Base-by-base conservation (phyloP, 2,113 vertebrate species). In the Sebastes fasciatus region DNA sequence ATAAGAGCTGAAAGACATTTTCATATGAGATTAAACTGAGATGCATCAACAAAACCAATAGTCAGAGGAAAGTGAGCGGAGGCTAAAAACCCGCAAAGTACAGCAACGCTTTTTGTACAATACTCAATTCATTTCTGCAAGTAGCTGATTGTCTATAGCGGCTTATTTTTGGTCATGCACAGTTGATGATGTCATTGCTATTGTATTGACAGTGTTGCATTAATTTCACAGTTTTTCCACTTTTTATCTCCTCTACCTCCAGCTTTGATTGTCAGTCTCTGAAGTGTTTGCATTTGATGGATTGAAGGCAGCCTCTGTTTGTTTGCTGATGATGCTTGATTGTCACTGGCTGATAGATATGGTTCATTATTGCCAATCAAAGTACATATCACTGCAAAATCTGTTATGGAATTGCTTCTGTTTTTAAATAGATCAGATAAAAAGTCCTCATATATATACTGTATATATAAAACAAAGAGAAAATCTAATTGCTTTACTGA, bases 141-240 rank as follows among this genome's bases (percentile, higher is more conserved):
- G 83, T 61, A 83, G 75, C 80, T 90, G 94, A 93, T 94, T 94
- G 93, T 94, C 91, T 85, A 14, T 54, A 85, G 83, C 73, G 49
- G 54, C 48, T 83, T 63, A 17, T 79, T 92, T 90, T 92, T 89
- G 87, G 89, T 91, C 87, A 89, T 89, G 89, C 90, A 87, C 79
- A 77, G 78, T 80, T 72, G 60, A 69, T 78, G 49, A 77, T 70
- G 57, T 75, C 49, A 69, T 82, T 82, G 62, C 60, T 72, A 40
- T 71, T 79, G 66, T 83, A 80, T 85, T n/a, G 12, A 85, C 79
- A 71, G 76, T 79, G 82, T 71, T 76, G 77, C 65, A 77, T 51
- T 57, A 8, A 61, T 43, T 73, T 90, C 77, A 90, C 86, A 89
- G 83, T 84, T 62, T 83, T 77, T 21, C 7, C 8, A 17, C 40